A percentile compares a stretch with the other conserved stretches of the same genome.
phyloP scores from a whole-genome alignment of 23 tunicate species.

The Phallusia fumigata region DNA sequence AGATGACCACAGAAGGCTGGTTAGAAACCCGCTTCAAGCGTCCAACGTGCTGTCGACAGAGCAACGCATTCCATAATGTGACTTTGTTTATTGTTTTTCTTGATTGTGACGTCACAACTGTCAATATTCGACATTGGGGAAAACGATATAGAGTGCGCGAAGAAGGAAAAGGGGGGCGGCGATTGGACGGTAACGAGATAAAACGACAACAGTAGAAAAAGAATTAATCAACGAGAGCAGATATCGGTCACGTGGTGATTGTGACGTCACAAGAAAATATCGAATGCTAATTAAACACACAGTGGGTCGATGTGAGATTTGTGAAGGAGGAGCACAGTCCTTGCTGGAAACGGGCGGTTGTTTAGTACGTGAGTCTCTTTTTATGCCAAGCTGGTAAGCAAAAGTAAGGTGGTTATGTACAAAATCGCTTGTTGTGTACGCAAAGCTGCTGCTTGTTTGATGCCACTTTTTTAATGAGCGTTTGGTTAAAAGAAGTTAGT shows the following conservation, averaged over 20 bases:
- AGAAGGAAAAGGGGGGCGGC: neutral
- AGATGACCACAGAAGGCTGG: too few species aligned
- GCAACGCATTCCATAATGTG: neutral
- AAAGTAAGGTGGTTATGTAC: neutral
- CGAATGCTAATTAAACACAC: neutral
- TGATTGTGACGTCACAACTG: neutral
- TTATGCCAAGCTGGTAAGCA: neutral
- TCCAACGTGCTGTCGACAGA: too few species aligned
- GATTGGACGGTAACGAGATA: neutral
- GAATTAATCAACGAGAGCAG: neutral
- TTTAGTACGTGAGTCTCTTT: neutral
- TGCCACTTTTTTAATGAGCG: too few species aligned
- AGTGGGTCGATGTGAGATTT: neutral
- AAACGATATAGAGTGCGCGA: neutral
- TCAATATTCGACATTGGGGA: neutral
- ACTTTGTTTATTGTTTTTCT: constrained; percentile 6
- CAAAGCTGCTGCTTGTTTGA: too few species aligned
- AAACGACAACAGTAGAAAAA: neutral
- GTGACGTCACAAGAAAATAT: neutral
- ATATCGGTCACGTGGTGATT: neutral
- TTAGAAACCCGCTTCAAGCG: too few species aligned
- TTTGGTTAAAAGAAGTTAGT: too few species aligned
- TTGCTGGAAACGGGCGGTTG: neutral
- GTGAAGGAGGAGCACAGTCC: neutral
- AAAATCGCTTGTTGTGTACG: neutral